A percentile compares a stretch with the other conserved stretches of the same genome.
These are phyloP conservation scores for Aldrovandia affinis DNA, from an alignment of 2,797 vertebrate genomes.

Conservation along the genomic window DNA sequence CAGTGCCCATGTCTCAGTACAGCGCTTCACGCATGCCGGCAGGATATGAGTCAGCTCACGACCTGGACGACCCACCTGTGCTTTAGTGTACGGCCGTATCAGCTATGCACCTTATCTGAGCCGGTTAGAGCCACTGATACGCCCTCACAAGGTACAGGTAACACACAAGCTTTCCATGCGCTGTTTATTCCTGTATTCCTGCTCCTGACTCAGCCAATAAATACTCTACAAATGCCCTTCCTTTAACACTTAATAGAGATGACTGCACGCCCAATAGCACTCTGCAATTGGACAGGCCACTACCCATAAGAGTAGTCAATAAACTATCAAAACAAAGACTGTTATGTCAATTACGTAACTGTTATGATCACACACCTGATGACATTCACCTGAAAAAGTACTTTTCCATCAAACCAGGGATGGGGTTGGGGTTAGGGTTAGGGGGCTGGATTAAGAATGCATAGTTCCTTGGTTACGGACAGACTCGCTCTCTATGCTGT, in stretches of 20 bases:
- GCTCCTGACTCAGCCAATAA: neutral
- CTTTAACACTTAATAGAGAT: neutral
- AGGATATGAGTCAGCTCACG: slow-evolving; percentile 9
- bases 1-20: neutral
- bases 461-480: slow-evolving; percentile 65
- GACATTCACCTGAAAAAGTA: slow-evolving; percentile 18
- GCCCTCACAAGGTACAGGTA: slow-evolving; percentile 19
- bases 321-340: neutral
- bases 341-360: neutral
- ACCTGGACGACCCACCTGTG: neutral
- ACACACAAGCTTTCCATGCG: neutral
- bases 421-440: slow-evolving; percentile 50
- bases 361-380: neutral
- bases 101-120: slow-evolving; percentile 17
- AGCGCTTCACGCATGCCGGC: neutral
- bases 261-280: neutral
- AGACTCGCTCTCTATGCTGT: slow-evolving; percentile 70
- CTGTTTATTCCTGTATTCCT: neutral
- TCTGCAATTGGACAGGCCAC: neutral
- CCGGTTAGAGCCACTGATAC: slow-evolving; percentile 6
- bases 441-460: slow-evolving; percentile 57
- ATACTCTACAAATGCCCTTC: neutral
- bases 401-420: slow-evolving; percentile 50
- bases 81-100: neutral
- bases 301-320: neutral